phyloP scores from a whole-genome alignment of 2,888 invertebrate species.

The Epistrophe eligans region DNA sequence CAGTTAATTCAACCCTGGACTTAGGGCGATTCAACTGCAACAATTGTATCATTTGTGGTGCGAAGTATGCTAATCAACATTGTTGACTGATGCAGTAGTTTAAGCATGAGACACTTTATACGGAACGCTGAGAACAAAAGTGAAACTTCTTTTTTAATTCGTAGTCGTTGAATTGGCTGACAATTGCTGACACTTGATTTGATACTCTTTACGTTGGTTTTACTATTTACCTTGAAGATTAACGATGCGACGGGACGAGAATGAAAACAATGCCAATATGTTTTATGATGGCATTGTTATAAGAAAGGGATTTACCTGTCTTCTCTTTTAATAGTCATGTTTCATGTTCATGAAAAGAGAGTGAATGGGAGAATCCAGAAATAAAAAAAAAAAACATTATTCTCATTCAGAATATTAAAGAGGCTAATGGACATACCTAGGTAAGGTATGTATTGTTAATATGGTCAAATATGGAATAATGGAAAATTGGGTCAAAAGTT shows the following conservation, averaged over 20 bases:
- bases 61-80: slow-evolving; percentile 69
- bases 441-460: not conserved
- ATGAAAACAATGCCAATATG: slow-evolving; percentile 45
- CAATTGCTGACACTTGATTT: not conserved
- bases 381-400: not conserved
- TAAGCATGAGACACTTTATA: slow-evolving; percentile 67
- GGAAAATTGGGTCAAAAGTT: slow-evolving; percentile 48
- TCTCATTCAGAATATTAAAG: not conserved
- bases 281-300: slow-evolving; percentile 58
- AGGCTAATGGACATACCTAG: not conserved
- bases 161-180: not conserved
- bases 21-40: slow-evolving; percentile 35
- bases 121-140: slow-evolving; percentile 69
- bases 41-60: slow-evolving; percentile 68
- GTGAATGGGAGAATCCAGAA: slow-evolving; percentile 23
- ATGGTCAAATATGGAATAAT: slow-evolving; percentile 42
- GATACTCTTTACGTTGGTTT: slow-evolving; percentile 12
- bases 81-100: slow-evolving; percentile 2
- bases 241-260: slow-evolving; percentile 61
- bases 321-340: slow-evolving; percentile 17
- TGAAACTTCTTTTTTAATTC: slow-evolving; percentile 57
- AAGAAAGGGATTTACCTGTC: slow-evolving; percentile 35
- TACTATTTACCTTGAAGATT: slow-evolving; percentile 55
- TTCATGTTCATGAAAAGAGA: not conserved
- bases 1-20: not conserved